Percentiles rank a stretch among this genome's conserved stretches.
These are phyloP conservation scores for Odontamblyopus rebecca DNA, from an alignment of 2,797 vertebrate genomes.

Conservation along the genomic window DNA sequence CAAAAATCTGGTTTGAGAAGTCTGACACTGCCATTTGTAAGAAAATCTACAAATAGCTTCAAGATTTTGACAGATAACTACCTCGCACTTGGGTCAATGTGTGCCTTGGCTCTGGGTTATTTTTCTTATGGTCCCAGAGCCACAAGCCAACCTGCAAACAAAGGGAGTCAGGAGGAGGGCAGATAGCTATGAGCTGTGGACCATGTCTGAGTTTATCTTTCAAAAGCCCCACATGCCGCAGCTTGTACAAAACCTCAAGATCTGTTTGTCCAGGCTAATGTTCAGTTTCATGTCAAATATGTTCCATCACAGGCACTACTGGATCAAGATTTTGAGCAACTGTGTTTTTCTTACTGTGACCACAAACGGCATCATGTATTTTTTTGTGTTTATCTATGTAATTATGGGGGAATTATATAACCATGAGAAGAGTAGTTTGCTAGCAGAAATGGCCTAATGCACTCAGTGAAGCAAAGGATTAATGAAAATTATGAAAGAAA, in stretches of 20 bases:
- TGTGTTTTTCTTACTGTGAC: conserved; percentile 5
- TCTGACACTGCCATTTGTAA: too few species aligned
- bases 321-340: neutral
- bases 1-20: conserved; percentile 22
- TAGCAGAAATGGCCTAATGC: too few species aligned
- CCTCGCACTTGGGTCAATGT: conserved; percentile 15
- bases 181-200: conserved; percentile 18
- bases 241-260: conserved; percentile 27
- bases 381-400: neutral
- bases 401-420: neutral
- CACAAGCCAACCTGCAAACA: conserved; percentile 17
- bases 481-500: too few species aligned
- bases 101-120: conserved; percentile 40
- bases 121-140: conserved; percentile 41
- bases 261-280: conserved; percentile 22
- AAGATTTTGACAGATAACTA: conserved; percentile 19
- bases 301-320: conserved; percentile 1
- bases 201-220: conserved; percentile 35
- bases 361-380: neutral
- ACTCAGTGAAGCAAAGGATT: too few species aligned
- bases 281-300: conserved; percentile 12
- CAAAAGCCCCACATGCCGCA: conserved; percentile 13
- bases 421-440: neutral
- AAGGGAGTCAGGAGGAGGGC: conserved; percentile 26
- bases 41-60: conserved; percentile 33